A percentile compares a stretch with the other conserved stretches of the same genome.
These are phyloP conservation scores for Disparrhopalites patrizii DNA, from an alignment of 2,888 invertebrate species.

Conservation along the genomic window DNA sequence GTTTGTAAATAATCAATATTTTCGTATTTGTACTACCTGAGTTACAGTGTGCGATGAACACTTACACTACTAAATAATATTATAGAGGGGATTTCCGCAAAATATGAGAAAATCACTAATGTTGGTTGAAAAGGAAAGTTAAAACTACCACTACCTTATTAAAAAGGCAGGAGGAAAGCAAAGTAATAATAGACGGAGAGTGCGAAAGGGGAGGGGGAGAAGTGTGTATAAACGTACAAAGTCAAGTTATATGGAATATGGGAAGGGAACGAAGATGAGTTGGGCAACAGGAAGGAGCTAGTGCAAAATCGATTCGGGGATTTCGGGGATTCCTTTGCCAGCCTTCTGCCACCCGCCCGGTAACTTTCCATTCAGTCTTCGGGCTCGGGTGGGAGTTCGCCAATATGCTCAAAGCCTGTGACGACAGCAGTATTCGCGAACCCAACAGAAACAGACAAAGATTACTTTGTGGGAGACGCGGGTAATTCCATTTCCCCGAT, in stretches of 20 bases:
- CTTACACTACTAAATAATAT: too few species aligned
- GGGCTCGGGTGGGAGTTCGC: slow-evolving; percentile 18
- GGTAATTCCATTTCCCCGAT: too few species aligned
- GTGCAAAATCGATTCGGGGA: slow-evolving; percentile 23
- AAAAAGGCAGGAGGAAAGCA: not conserved
- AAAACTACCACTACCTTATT: slow-evolving; percentile 10
- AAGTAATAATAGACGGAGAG: not conserved
- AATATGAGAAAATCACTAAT: slow-evolving; percentile 7
- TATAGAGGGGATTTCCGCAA: not conserved
- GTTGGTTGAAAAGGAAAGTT: not conserved
- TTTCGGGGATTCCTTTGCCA: slow-evolving; percentile 8
- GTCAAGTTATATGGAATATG: not conserved
- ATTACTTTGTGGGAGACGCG: slow-evolving; percentile 10
- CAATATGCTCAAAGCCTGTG: slow-evolving; percentile 14
- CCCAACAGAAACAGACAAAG: slow-evolving; percentile 14
- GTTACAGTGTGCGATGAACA: too few species aligned
- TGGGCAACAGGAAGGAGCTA: slow-evolving; percentile 17
- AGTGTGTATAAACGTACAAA: not conserved
- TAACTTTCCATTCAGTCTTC: not conserved
- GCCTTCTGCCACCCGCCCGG: slow-evolving; percentile 8
- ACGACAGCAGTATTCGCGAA: slow-evolving; percentile 18
- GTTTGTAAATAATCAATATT: too few species aligned
- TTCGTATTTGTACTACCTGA: too few species aligned
- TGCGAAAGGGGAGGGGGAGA: not conserved
- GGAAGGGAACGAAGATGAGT: slow-evolving; percentile 19